Percentiles rank a stretch among this genome's conserved stretches.
These are phyloP conservation scores for Lindbergichthys nudifrons DNA, from an alignment of 2,797 vertebrate species.

Conservation along the genomic window DNA sequence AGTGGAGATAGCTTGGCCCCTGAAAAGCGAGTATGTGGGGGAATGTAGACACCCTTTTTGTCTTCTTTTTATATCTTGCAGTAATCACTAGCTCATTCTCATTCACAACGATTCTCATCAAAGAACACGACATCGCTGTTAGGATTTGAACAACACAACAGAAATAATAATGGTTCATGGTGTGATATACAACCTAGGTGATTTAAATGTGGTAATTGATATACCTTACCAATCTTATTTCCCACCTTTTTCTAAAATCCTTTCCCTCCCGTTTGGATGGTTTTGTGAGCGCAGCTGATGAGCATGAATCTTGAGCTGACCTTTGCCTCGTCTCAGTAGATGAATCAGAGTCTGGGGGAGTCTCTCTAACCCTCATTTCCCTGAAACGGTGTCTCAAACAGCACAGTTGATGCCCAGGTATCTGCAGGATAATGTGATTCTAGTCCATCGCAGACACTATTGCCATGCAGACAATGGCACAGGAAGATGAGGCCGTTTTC, in stretches of 20 bases:
- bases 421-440: slow-evolving; percentile 74
- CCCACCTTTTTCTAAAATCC: slow-evolving; percentile 36
- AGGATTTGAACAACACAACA: slow-evolving; percentile 17
- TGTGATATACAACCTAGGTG: not conserved
- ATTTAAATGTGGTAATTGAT: slow-evolving; percentile 38
- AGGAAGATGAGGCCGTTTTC: slow-evolving; percentile 71
- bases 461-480: slow-evolving; percentile 73
- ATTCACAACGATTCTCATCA: slow-evolving; percentile 24
- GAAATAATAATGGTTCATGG: slow-evolving; percentile 17
- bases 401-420: slow-evolving; percentile 74
- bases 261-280: slow-evolving; percentile 53
- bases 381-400: slow-evolving; percentile 34
- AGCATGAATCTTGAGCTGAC: slow-evolving; percentile 61
- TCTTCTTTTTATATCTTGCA: not conserved
- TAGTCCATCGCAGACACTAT: slow-evolving; percentile 59
- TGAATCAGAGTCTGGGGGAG: slow-evolving; percentile 60
- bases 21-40: slow-evolving; percentile 10
- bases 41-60: not conserved
- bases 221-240: slow-evolving; percentile 27
- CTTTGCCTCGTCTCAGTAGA: slow-evolving; percentile 62
- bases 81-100: slow-evolving; percentile 22
- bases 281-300: slow-evolving; percentile 49
- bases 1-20: slow-evolving; percentile 11
- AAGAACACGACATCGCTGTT: not conserved
- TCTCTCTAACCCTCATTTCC: slow-evolving; percentile 74